These are phyloP conservation scores for Raja brachyura DNA, from an alignment of 2,113 vertebrate genomes.

Conservation along the genomic window DNA sequence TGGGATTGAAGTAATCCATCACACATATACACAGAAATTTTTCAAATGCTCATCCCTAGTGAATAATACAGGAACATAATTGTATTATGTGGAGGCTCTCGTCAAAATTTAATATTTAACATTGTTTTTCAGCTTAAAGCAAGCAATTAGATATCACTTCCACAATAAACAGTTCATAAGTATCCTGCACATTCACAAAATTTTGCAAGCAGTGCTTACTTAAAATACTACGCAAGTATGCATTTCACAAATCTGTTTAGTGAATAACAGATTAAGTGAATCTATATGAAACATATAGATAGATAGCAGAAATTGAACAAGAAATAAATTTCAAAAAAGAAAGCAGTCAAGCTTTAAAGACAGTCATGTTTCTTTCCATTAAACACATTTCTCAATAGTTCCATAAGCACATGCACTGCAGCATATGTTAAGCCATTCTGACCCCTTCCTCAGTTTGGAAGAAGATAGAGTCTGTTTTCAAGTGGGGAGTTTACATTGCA, in stretches of 20 bases:
- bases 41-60: constrained; percentile 33
- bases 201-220: constrained; percentile 24
- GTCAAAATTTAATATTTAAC: neutral
- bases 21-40: neutral
- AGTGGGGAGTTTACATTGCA: constrained; percentile 7
- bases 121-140: neutral
- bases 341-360: constrained; percentile 1
- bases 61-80: constrained; percentile 35
- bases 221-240: constrained; percentile 14
- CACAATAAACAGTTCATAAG: constrained; percentile 29
- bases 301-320: constrained; percentile 14
- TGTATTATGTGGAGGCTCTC: constrained; percentile 12
- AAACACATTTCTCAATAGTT: neutral
- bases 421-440: constrained; percentile 36
- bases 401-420: constrained; percentile 27
- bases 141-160: constrained; percentile 4
- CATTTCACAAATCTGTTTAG: constrained; percentile 17
- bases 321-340: constrained; percentile 11
- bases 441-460: neutral
- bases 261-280: constrained; percentile 13
- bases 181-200: constrained; percentile 32
- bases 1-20: neutral
- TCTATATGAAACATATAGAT: constrained; percentile 27
- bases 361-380: neutral
- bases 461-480: neutral